Evolutionary conservation across 92 coral and sea anemone genomes (phyloP).

Genomic region (Chrysogorgia sp.): DNA sequence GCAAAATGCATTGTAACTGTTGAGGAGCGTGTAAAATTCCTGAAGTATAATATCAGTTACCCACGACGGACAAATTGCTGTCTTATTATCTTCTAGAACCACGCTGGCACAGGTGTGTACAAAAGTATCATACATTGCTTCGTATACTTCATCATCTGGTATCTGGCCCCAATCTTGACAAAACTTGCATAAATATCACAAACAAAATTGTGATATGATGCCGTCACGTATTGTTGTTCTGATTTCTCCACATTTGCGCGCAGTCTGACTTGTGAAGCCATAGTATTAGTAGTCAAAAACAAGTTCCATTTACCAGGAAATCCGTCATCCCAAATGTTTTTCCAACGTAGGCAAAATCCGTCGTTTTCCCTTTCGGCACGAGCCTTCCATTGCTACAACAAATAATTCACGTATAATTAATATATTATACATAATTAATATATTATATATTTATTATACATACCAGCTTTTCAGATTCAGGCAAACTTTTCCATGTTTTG

Average conservation of each 20-base stretch:
- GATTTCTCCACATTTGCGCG: too few species aligned
- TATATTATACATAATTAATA: too few species aligned
- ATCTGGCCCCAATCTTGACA: background rate
- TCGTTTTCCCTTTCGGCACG: background rate
- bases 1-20: background rate
- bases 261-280: background rate
- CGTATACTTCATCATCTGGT: background rate
- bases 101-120: background rate
- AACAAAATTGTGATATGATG: background rate
- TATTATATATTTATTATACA: too few species aligned
- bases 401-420: background rate
- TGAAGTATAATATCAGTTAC: background rate
- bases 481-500: background rate
- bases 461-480: background rate
- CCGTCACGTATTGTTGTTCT: too few species aligned
- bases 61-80: background rate
- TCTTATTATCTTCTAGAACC: background rate
- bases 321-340: background rate
- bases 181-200: background rate
- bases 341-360: background rate
- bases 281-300: background rate
- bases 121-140: background rate
- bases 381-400: background rate
- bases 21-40: background rate
- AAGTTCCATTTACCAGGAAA: background rate